Evolutionary conservation across 2,888 invertebrate species (phyloP), one percentile per base, ranked within the genome.

Genomic region (Napeogenes sylphis): DNA sequence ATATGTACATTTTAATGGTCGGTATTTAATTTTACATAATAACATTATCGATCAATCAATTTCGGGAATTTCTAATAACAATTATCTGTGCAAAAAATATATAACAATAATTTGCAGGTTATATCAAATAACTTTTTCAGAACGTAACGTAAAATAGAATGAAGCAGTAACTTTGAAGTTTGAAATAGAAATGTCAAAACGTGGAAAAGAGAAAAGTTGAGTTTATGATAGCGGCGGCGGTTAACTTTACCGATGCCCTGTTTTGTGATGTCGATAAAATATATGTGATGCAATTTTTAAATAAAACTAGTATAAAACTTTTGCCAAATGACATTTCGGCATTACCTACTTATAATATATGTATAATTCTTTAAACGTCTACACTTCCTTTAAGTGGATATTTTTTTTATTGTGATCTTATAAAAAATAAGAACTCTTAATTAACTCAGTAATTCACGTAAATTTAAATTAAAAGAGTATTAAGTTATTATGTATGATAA

Each of bases 161-260:
- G 68, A 70, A 74, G 65, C 64, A 73, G 72, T 70, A 75, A 80
- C 80, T 82, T 80, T 77, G 75, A 82, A 79, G 79, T 78, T 78
- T 63, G 70, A 77, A 80, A 80, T 77, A 75, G 77, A 80, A 74
- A 78, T 81, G 84, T 85, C 84, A 83, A 82, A 83, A 80, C 72
- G 75, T 74, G 75, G 77, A 82, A 79, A 80, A 75, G 74, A 69
- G 74, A 76, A 76, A 81, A 80, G 75, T 80, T 79, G 72, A 70
- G 72, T 79, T 80, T 80, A 80, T 76, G 78, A 75, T 76, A 71
- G 72, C 72, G 62, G 66, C 70, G 68, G 71, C 71, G 73, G 72
- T 73, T 69, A 69, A 83, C 79, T 82, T 81, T 71, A 70, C 63
- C 68, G 69, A 65, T 62, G 62, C 72, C 71, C 69, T 62, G 68